These are phyloP conservation scores for Trichonephila inaurata DNA, from an alignment of 1,140 invertebrate species.

Conservation along the genomic window DNA sequence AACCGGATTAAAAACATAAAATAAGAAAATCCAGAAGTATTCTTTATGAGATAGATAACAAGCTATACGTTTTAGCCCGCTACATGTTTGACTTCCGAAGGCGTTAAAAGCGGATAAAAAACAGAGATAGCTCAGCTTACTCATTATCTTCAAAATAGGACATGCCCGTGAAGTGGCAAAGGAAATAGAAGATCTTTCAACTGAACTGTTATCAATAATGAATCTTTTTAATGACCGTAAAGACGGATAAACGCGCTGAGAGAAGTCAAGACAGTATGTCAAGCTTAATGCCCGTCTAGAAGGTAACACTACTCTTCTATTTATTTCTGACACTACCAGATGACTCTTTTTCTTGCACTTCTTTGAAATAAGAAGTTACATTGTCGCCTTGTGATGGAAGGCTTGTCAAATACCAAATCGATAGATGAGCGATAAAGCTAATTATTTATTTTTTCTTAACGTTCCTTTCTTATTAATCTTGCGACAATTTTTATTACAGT, in stretches of 20 bases:
- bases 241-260: background rate
- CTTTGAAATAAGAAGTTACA: background rate
- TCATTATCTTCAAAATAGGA: background rate
- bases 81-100: no score
- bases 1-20: no score
- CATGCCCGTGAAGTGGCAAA: background rate
- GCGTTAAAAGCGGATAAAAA: background rate
- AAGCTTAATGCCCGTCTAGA: background rate
- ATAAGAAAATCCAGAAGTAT: no score
- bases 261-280: background rate
- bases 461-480: no score
- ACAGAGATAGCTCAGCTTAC: background rate
- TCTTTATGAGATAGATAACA: no score
- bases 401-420: background rate
- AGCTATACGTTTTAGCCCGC: no score
- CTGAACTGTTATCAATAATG: background rate
- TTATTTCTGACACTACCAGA: background rate
- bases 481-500: no score
- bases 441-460: no score
- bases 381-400: background rate
- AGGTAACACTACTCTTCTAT: background rate
- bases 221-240: constrained; percentile 12
- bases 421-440: no score
- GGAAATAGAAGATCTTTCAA: background rate
- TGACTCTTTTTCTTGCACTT: background rate